phyloP scores from a whole-genome alignment of 2,113 vertebrate species.

The Motacilla alba region DNA sequence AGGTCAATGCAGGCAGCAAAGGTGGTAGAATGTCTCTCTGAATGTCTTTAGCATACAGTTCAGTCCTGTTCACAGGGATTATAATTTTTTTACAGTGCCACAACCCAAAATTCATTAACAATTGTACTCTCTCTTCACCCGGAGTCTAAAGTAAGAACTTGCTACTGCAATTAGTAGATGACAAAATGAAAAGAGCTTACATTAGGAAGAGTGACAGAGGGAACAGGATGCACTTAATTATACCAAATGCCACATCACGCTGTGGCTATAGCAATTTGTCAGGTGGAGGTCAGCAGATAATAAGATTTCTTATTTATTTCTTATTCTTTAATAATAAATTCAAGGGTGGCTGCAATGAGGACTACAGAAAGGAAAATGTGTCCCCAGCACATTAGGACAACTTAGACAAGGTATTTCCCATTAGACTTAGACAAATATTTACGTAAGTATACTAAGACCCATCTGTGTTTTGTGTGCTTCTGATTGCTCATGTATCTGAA shows the following conservation, averaged over 20 bases:
- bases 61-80: background rate
- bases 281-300: background rate
- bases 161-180: background rate
- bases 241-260: background rate
- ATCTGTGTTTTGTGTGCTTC: background rate
- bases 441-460: background rate
- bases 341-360: background rate
- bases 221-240: background rate
- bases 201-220: background rate
- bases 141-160: background rate
- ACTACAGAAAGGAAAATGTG: background rate
- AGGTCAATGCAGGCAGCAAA: background rate
- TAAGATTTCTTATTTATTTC: background rate
- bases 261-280: background rate
- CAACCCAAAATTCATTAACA: background rate
- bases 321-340: background rate
- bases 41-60: background rate
- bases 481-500: background rate
- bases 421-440: background rate
- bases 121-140: background rate
- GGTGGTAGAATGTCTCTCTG: background rate
- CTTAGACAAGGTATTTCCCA: background rate
- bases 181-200: background rate
- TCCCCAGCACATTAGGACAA: background rate
- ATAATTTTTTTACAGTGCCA: background rate